Evolutionary conservation across 2,113 vertebrate genomes (phyloP).

Genomic region (Heliornis fulica): DNA sequence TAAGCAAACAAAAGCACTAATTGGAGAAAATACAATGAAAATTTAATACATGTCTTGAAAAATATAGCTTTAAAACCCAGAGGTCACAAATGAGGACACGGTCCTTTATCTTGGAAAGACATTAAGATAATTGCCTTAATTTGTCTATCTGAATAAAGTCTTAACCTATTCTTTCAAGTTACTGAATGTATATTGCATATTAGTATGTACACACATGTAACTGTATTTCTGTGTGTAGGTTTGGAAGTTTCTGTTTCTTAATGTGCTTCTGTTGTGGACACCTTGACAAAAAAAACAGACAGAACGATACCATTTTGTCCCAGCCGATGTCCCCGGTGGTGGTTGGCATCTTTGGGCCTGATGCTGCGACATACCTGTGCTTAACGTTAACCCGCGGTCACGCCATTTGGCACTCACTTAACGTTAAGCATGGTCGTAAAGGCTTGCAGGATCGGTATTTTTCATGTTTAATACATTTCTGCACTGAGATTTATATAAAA

Average conservation of each 20-base stretch:
- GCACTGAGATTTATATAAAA: slow-evolving; percentile 49
- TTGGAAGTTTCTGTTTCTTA: slow-evolving; percentile 56
- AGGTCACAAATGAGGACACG: slow-evolving; percentile 49
- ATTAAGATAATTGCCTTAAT: slow-evolving; percentile 64
- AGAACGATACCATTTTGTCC: background rate
- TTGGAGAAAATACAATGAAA: slow-evolving; percentile 47
- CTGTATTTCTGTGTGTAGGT: slow-evolving; percentile 49
- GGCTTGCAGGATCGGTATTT: slow-evolving; percentile 21
- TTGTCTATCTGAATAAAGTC: slow-evolving; percentile 69
- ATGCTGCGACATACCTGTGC: slow-evolving; percentile 17
- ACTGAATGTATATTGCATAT: slow-evolving; percentile 68
- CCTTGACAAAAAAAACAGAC: slow-evolving; percentile 12
- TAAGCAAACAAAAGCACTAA: background rate
- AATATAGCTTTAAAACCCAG: slow-evolving; percentile 67
- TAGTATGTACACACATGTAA: slow-evolving; percentile 54
- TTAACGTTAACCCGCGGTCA: background rate
- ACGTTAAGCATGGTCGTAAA: background rate
- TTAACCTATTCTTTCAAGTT: slow-evolving; percentile 67
- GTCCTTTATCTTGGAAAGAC: slow-evolving; percentile 62
- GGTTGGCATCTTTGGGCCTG: slow-evolving; percentile 15
- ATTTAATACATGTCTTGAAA: slow-evolving; percentile 44
- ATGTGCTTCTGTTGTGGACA: slow-evolving; percentile 57
- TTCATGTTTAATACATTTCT: slow-evolving; percentile 44
- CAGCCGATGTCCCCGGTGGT: background rate
- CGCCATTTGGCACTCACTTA: background rate